phyloP scores from a whole-genome alignment of 2,797 vertebrate genomes.

The Mionectes olivaceus region DNA sequence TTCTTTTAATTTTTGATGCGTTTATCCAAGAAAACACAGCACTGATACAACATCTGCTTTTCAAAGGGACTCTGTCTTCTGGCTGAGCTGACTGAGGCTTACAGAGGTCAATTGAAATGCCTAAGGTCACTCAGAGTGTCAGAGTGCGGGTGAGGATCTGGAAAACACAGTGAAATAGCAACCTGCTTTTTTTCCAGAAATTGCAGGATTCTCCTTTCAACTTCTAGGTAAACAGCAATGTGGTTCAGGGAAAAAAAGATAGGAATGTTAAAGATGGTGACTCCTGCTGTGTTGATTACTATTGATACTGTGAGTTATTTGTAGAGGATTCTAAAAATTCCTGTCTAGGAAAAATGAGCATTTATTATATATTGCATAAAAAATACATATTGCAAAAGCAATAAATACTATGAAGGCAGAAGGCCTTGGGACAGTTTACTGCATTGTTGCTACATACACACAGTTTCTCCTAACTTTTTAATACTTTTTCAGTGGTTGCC shows the following conservation, averaged over 20 bases:
- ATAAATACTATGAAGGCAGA: not conserved
- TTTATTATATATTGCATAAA: too few species aligned
- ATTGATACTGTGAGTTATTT: conserved; percentile 20
- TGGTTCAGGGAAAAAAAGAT: not conserved
- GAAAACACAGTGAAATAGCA: not conserved
- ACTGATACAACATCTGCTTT: conserved; percentile 48
- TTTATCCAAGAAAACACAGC: conserved; percentile 44
- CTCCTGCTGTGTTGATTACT: conserved; percentile 39
- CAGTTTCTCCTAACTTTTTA: not conserved
- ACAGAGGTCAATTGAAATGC: conserved; percentile 39
- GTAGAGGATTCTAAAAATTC: conserved; percentile 33
- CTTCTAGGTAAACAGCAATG: not conserved
- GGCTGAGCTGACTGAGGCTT: conserved; percentile 8
- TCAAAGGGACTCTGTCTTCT: conserved; percentile 38
- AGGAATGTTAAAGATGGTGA: not conserved
- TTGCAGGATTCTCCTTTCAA: not conserved
- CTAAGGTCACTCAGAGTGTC: conserved; percentile 42
- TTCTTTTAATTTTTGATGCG: conserved; percentile 63
- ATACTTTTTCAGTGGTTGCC: conserved; percentile 19
- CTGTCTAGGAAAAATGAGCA: not conserved
- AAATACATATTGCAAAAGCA: not conserved
- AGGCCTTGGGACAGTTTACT: not conserved
- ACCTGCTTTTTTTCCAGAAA: not conserved
- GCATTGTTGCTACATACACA: not conserved
- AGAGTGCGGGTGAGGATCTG: not conserved